Evolutionary conservation across 2,113 vertebrate genomes (phyloP), one percentile per base, ranked within the genome.

Genomic region (Lophochroa leadbeateri): DNA sequence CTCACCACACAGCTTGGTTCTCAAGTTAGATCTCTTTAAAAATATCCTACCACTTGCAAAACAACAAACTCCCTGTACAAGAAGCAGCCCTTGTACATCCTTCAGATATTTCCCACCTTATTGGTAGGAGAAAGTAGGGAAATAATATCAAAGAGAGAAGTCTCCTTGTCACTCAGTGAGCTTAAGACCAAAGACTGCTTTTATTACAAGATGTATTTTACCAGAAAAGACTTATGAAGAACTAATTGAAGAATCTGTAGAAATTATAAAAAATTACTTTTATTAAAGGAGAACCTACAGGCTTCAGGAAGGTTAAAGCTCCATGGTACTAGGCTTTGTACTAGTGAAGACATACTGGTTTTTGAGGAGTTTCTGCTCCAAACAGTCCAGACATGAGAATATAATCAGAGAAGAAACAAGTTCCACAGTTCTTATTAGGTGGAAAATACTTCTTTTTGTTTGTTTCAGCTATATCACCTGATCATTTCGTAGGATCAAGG

Each of bases 11-110:
- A 52, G 11, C 24, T 28, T 69, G 13, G 35, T 71, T 90, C 72
- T 63, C 67, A 74, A n/a, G 17, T 46, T 80, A 92, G 82, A 82
- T 46, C 43, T 70, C 87, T 94, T 94, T 86, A 52, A 93, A 94
- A 93, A 53, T 69, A 68, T 44, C 82, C 63, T 50, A 86, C 29
- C 76, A 93, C 64, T 72, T 92, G 76, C 67, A 82, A 65, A 93
- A 84, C 25, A 90, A 71, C 49, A 71, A 47, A 82, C 29, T 47
- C 37, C 50, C 84, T n/a, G 57, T n/a, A 50, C 57, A 92, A 70
- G 87, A 90, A 93, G 53, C 75, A 78, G 64, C 46, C 44, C 71
- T 57, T 41, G 58, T 43, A 71, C 21, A 53, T 68, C 55, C 58
- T 82, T 86, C 68, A 70, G 47, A 25, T 88, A 68, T 75, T 77